These are phyloP conservation scores for Sturmia bella DNA, from an alignment of 2,888 invertebrate species.

Conservation along the genomic window DNA sequence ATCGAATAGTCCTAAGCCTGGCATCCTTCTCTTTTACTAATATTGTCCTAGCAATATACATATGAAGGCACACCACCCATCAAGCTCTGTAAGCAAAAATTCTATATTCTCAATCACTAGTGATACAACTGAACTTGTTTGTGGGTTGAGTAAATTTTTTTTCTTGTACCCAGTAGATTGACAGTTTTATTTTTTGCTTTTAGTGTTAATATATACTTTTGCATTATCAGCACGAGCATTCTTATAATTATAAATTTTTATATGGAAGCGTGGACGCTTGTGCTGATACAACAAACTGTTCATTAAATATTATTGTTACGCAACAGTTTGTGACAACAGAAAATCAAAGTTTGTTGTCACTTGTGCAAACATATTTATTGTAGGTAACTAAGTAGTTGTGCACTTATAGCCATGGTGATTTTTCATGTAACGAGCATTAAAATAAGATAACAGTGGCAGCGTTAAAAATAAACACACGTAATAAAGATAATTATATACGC, in stretches of 20 bases:
- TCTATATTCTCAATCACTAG: too few species aligned
- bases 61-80: too few species aligned
- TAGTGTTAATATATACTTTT: conserved; percentile 13
- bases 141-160: neutral
- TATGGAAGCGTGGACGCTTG: neutral
- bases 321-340: conserved; percentile 41
- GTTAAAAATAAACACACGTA: too few species aligned
- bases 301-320: conserved; percentile 9
- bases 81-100: too few species aligned
- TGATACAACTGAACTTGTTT: too few species aligned
- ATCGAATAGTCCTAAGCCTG: too few species aligned
- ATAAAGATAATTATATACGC: too few species aligned
- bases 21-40: too few species aligned
- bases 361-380: neutral
- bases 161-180: neutral
- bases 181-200: neutral
- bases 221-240: neutral
- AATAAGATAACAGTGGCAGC: neutral
- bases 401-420: conserved; percentile 5
- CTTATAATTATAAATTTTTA: neutral
- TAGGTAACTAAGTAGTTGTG: neutral
- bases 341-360: conserved; percentile 58
- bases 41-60: too few species aligned
- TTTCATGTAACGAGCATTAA: neutral
- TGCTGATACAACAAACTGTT: conserved; percentile 3